Base-by-base conservation (phyloP, 64 coral and sea anemone species). In the Montipora efflorescens region DNA sequence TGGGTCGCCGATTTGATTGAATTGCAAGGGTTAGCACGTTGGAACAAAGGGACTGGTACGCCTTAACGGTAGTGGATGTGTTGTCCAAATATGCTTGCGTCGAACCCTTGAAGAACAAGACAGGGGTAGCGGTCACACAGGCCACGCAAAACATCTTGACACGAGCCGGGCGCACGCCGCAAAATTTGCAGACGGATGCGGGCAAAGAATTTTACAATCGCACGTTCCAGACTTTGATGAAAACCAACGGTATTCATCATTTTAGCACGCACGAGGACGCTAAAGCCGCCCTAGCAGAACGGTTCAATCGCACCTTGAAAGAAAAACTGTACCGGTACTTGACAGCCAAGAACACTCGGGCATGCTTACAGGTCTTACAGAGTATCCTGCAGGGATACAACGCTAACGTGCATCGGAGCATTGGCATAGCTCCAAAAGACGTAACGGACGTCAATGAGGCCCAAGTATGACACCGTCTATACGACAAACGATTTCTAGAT, bases 291-390 rank as follows among this genome's bases (percentile, higher is more conserved):
- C 13, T 93, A 15, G 43, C 66, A 2, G 83, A 93, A 80, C 75
- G 91, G 1, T 93, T 87, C 73, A 78, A 69, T 93, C 83, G 83
- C 5, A 88, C 91, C 1, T 52, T 93, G 28, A 93, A 93, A 57
- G 52, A 47, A 3, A 46, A 75, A 2, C 14, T 93, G 83, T 88
- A 16, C 45, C 75, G 59, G 7, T 93, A 72, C 11, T 88, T 88
- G 9, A 79, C 74, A 3, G 49, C 44, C 7, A n/a, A 8, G 3
- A 78, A 79, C 15, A 92, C 67, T 2, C 3, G 47, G 7, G 9
- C 52, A 55, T 55, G 2, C 52, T 55, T 55, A 55, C 52, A 2
- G 52, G 52, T 10, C 52, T 55, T 55, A 10, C 52, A 55, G 52
- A 55, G 52, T 55, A 55, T 55, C 52, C 6, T 55, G 52, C 52